Percentiles rank a stretch among this genome's conserved stretches.
These are phyloP conservation scores for Oxystoma pomonae DNA, from an alignment of 2,888 invertebrate genomes.

Conservation along the genomic window DNA sequence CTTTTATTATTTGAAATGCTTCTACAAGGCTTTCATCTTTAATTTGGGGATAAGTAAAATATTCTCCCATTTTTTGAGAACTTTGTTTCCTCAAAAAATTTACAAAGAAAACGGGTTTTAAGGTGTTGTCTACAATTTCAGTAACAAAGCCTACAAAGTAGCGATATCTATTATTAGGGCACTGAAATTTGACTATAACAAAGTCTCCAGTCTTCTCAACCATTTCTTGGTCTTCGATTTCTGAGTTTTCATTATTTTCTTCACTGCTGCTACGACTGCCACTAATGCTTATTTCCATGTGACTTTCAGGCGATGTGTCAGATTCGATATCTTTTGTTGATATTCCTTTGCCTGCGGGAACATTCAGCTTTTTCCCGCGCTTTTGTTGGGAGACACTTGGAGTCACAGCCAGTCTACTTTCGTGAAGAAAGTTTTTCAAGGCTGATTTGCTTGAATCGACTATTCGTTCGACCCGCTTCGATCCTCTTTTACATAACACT, in stretches of 20 bases:
- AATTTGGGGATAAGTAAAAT: too few relatives aligned
- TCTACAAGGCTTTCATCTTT: too few relatives aligned
- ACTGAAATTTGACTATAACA: too few relatives aligned
- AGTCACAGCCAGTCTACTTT: too few relatives aligned
- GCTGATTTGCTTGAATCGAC: slow-evolving; percentile 8
- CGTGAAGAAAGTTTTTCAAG: neutral
- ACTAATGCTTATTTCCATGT: neutral
- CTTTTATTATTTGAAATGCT: too few relatives aligned
- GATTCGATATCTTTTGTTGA: too few relatives aligned
- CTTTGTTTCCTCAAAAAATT: slow-evolving; percentile 12
- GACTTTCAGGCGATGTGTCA: slow-evolving; percentile 9
- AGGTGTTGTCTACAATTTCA: slow-evolving; percentile 3
- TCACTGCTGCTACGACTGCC: neutral
- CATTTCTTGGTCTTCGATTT: slow-evolving; percentile 1
- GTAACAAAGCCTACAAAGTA: slow-evolving; percentile 11
- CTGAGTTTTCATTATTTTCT: neutral
- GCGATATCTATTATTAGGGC: slow-evolving; percentile 1
- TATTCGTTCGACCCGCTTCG: too few relatives aligned
- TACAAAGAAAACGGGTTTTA: slow-evolving; percentile 7
- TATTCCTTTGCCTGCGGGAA: too few relatives aligned
- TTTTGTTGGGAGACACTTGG: too few relatives aligned
- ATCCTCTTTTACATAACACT: too few relatives aligned
- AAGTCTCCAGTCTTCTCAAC: slow-evolving; percentile 1
- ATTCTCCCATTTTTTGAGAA: too few relatives aligned
- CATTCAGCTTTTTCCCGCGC: too few relatives aligned